Percentiles rank a stretch among this genome's conserved stretches.
These are phyloP conservation scores for Acrossocheilus wenchowensis DNA, from an alignment of 2,797 vertebrate species.

Conservation along the genomic window DNA sequence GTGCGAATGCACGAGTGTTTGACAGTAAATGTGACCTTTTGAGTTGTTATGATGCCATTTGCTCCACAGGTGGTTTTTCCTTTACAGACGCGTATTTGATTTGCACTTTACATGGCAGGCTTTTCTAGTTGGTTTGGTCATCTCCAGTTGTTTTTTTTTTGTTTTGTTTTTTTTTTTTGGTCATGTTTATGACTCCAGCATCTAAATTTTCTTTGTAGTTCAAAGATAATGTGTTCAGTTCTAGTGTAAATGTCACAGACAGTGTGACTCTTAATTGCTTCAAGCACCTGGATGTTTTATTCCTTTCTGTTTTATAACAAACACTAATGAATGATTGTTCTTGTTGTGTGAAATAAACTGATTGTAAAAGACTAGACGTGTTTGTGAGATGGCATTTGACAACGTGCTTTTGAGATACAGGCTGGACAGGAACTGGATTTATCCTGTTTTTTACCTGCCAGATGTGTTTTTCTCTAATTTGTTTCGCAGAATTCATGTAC, in stretches of 20 bases:
- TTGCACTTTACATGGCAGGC: constrained; percentile 13
- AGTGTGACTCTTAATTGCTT: neutral
- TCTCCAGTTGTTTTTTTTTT: neutral
- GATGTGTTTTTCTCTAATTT: neutral
- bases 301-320: constrained; percentile 19
- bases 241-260: neutral
- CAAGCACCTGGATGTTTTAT: neutral
- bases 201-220: neutral
- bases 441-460: neutral
- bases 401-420: neutral
- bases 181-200: neutral
- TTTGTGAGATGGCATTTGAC: neutral
- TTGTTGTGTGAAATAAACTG: constrained; percentile 23
- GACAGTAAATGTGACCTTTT: constrained; percentile 31
- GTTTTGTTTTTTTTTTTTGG: neutral
- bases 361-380: neutral
- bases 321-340: constrained; percentile 2
- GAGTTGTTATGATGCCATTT: constrained; percentile 24
- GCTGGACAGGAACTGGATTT: neutral
- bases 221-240: neutral
- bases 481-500: neutral
- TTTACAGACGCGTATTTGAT: neutral
- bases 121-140: neutral
- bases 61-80: constrained; percentile 15
- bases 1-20: constrained; percentile 24